Conservation (phyloP, 2,888 invertebrate species). For the Polymixis flavicincta region DNA sequence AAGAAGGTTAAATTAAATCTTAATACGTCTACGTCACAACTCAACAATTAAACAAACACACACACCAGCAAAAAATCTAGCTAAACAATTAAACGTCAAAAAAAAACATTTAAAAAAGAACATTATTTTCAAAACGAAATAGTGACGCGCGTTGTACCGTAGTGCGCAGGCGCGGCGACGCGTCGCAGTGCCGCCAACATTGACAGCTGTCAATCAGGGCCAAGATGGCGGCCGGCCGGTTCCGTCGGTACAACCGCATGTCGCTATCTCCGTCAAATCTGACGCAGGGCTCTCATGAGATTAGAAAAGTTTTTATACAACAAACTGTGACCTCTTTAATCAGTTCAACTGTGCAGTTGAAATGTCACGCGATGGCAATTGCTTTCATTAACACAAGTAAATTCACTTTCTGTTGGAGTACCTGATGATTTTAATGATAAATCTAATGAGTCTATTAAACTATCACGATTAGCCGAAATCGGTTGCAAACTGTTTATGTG, state of each 20-base stretch:
- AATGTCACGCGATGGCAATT: conserved; percentile 61
- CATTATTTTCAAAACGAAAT: conserved; percentile 80
- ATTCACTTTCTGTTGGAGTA: conserved; percentile 48
- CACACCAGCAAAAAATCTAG: conserved; percentile 15
- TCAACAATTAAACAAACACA: conserved; percentile 18
- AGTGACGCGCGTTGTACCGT: conserved; percentile 79
- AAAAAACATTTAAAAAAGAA: conserved; percentile 59
- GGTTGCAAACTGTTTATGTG: conserved; percentile 8
- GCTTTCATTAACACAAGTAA: conserved; percentile 58
- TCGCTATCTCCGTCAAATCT: conserved; percentile 80
- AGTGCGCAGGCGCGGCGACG: conserved; percentile 85
- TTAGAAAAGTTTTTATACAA: conserved; percentile 68
- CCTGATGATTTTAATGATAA: conserved; percentile 53
- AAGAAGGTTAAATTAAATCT: background rate
- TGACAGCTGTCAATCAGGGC: conserved; percentile 90
- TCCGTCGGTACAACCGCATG: conserved; percentile 74
- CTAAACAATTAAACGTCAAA: conserved; percentile 50
- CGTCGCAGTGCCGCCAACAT: conserved; percentile 89
- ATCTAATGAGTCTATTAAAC: conserved; percentile 54
- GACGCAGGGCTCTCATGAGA: conserved; percentile 71
- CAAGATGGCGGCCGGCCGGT: conserved; percentile 89
- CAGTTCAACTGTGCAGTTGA: conserved; percentile 60
- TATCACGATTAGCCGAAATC: conserved; percentile 57
- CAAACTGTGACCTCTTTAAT: conserved; percentile 65
- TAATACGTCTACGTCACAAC: background rate